Evolutionary conservation across 1,140 invertebrate genomes (phyloP).

Genomic region (Scaptomyza hsui): DNA sequence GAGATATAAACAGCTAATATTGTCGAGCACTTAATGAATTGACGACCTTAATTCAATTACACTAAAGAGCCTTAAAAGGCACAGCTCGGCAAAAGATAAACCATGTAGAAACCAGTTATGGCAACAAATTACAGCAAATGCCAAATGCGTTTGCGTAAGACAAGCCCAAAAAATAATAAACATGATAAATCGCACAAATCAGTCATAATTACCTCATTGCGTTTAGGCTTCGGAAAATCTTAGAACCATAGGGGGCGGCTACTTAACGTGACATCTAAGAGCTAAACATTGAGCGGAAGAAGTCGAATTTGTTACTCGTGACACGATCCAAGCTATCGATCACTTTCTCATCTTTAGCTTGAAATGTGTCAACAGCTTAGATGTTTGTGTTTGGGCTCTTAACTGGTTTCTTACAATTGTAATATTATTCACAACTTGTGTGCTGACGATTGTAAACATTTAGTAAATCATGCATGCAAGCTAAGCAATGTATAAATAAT

Average conservation of each 20-base stretch:
- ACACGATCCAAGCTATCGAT: too few species aligned
- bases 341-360: background rate
- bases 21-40: constrained; percentile 35
- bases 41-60: constrained; percentile 54
- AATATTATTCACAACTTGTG: constrained; percentile 63
- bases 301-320: too few species aligned
- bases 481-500: constrained; percentile 45
- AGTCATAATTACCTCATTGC: constrained; percentile 58
- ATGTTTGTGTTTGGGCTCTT: constrained; percentile 30
- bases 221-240: constrained; percentile 29
- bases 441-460: constrained; percentile 44
- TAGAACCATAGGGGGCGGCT: constrained; percentile 30
- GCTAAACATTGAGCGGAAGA: constrained; percentile 22
- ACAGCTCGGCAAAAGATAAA: constrained; percentile 27
- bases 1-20: constrained; percentile 19
- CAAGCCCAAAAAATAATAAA: constrained; percentile 19
- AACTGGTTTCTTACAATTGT: constrained; percentile 62
- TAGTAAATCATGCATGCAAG: background rate
- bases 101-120: constrained; percentile 33
- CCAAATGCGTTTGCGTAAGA: constrained; percentile 31
- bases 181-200: constrained; percentile 63
- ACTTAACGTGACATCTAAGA: constrained; percentile 23
- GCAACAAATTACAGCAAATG: constrained; percentile 30
- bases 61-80: constrained; percentile 37
- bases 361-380: constrained; percentile 28